Base-by-base conservation (phyloP, 2,888 invertebrate species). In the Trichogramma evanescens region DNA sequence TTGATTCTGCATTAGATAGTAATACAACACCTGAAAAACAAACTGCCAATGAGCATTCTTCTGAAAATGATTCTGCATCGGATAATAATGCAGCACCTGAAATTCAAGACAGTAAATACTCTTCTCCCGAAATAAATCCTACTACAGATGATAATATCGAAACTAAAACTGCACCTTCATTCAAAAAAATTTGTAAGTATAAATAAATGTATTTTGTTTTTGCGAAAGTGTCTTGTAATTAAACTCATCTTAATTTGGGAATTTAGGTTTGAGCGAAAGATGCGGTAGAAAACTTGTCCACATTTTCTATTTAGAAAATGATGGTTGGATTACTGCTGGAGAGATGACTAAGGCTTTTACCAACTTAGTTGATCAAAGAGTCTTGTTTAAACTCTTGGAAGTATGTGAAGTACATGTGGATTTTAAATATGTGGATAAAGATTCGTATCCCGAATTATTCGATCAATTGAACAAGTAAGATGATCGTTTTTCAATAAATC, bases 331-430 rank as follows among this genome's bases (percentile, higher is more conserved):
- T 7, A 60, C 66, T 5, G 55, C 64, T 2, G 61, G 66, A 4
- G 72, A 75, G 58, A 70, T 75, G 41, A 60, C 69, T 3, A 42
- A 66, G 40, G 58, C 49, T 0, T 73, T 74, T 45, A 73, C 71
- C 1, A 56, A 61, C 26, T 64, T 68, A 39, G 56, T 60, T 5
- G 61, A 50, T 4, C 6, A 56, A 58, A 57, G 56, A 44, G 6
- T 54, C 2, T 48, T 68, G 54, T n/a, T 69, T 0, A 59, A 66
- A 6, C 41, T 66, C 5, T 51, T 72, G 6, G 8, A 63, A 4
- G 49, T 56, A 7, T 42, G 63, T 2, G 38, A 64, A n/a, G 50
- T 65, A 26, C 4, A 58, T 1, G 43, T 67, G 5, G 13, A 59
- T 4, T 66, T 67, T 6, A 62, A 61, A 54, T 51, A 62, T 38